A percentile compares a stretch with the other conserved stretches of the same genome.
Evolutionary conservation across 1,140 invertebrate genomes (phyloP).

Genomic region (Heliconius congener): DNA sequence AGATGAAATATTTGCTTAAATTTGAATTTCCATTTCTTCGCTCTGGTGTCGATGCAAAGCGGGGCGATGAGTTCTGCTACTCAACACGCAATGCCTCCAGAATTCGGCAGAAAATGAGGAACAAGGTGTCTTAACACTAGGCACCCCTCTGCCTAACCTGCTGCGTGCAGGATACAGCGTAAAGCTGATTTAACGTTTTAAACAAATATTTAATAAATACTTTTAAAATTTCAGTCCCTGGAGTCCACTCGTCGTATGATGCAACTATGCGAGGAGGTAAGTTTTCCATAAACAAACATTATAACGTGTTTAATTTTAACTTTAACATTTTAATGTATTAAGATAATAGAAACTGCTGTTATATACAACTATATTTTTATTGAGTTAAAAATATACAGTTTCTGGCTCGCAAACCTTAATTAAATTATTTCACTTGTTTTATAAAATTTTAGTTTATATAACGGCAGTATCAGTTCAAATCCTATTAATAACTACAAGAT

Average conservation of each 20-base stretch:
- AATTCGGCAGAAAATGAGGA: no score
- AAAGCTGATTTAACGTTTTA: neutral
- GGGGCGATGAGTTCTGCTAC: no score
- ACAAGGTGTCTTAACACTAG: no score
- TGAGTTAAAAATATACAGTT: neutral
- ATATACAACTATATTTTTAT: neutral
- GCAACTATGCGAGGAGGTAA: slow-evolving; percentile 97
- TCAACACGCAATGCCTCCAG: no score
- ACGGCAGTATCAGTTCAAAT: slow-evolving; percentile 14
- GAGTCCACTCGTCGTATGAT: slow-evolving; percentile 98
- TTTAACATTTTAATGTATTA: neutral
- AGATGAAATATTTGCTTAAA: no score
- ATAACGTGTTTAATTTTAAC: slow-evolving; percentile 21
- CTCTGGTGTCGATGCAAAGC: no score
- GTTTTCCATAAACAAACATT: slow-evolving; percentile 57
- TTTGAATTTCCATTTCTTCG: no score
- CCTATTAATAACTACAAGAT: neutral
- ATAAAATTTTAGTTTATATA: slow-evolving; percentile 18
- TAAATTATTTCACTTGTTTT: neutral
- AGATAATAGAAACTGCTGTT: neutral
- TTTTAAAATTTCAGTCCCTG: slow-evolving; percentile 90
- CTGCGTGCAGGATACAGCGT: no score
- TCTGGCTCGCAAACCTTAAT: neutral
- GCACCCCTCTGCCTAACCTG: no score
- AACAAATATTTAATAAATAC: slow-evolving; percentile 11